Evolutionary conservation across 2,888 invertebrate species (phyloP).

Genomic region (Chymomyza caudatula): DNA sequence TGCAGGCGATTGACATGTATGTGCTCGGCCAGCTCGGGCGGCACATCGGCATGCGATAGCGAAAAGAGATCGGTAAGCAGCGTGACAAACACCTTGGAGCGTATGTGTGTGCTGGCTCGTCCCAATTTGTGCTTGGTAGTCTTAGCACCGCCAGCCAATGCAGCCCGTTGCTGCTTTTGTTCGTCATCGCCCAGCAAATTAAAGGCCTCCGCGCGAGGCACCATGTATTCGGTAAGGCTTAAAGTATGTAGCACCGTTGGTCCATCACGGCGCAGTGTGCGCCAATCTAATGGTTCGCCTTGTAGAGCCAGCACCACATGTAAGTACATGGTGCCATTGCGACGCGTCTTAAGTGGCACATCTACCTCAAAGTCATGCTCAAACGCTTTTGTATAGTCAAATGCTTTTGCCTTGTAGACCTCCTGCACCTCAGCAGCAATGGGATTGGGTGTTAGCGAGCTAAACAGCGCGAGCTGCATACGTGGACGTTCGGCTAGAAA

Average conservation of each 20-base stretch:
- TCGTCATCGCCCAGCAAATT: constrained; percentile 82
- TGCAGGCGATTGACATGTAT: constrained; percentile 82
- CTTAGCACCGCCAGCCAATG: background rate
- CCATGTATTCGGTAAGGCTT: constrained; percentile 84
- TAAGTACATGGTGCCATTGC: constrained; percentile 91
- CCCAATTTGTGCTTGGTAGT: background rate
- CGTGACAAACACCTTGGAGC: constrained; percentile 85
- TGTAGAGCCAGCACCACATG: constrained; percentile 85
- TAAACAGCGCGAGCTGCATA: constrained; percentile 84
- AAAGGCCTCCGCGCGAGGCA: constrained; percentile 87
- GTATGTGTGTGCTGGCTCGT: constrained; percentile 87
- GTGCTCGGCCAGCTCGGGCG: constrained; percentile 83
- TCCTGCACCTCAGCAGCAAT: constrained; percentile 80
- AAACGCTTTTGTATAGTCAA: constrained; percentile 82
- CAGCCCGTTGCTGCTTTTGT: background rate
- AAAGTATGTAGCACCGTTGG: constrained; percentile 82
- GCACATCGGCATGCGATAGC: constrained; percentile 83
- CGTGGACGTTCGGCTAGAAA: constrained; percentile 84
- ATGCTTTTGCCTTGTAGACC: constrained; percentile 82
- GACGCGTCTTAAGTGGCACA: constrained; percentile 85
- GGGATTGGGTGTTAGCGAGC: constrained; percentile 82
- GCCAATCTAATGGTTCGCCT: constrained; percentile 80
- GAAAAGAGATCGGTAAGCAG: constrained; percentile 86
- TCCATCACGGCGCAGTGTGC: constrained; percentile 81
- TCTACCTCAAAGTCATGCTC: constrained; percentile 80